Base-by-base conservation (phyloP, 2,113 vertebrate genomes). In the Leucosticte australis region DNA sequence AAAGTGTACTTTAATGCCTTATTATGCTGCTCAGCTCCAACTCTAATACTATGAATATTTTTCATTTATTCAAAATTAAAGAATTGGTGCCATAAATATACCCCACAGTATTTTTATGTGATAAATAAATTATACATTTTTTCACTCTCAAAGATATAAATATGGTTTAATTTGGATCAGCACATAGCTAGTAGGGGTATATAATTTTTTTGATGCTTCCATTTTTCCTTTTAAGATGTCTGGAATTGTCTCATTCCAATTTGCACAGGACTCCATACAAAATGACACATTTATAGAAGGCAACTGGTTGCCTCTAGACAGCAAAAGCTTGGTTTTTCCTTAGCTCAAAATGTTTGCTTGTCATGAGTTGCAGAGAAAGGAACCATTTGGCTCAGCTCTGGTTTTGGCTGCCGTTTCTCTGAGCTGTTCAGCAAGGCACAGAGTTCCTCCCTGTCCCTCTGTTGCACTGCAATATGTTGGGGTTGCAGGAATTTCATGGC, bases 1-100 rank as follows among this genome's bases (percentile, higher is more conserved):
- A 92, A 94, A 90, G 86, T 74, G 44, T n/a, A 24, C 50, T 94
- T 88, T 62, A 90, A 73, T 63, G 68, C 46, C 52, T 92, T 78
- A 73, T 89, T 83, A 96, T 94, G 68, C 94, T 67, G 50, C 71
- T 92, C 59, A 74, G 83, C 55, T 92, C 47, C 7, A 15, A 76
- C 59, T 88, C 55, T 56, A 89, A 80, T 76, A 22, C 14, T 53
- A 50, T 15, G n/a, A 35, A 33, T 75, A 82, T 91, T 93, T 85
- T 50, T 92, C 80, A 70, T 70, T 86, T 90, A 62, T 88, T 95
- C 55, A 80, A 63, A 92, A 74, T 79, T 47, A 59, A 86, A 55
- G 30, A 59, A 70, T 83, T 88, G 7, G 6, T 80, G n/a, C 46
- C 10, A 52, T 80, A 92, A 93, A 86, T 67, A 77, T 20, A 88